A percentile compares a stretch with the other conserved stretches of the same genome.
These are phyloP conservation scores for Pampus argenteus DNA, from an alignment of 2,797 vertebrate genomes.

Conservation along the genomic window DNA sequence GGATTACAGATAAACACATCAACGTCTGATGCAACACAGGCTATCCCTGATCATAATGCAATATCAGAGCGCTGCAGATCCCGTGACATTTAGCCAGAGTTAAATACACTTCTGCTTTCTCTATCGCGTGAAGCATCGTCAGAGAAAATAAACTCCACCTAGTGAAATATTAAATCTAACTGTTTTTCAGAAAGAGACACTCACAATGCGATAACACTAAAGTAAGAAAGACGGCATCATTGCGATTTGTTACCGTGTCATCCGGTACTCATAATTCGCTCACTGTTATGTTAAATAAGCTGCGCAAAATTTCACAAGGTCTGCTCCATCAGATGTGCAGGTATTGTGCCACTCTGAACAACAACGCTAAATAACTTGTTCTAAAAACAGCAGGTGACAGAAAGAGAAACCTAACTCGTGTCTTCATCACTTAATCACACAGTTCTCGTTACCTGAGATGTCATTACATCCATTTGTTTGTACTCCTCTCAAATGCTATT, in stretches of 20 bases:
- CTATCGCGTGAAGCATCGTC: conserved; percentile 1
- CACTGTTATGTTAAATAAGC: neutral
- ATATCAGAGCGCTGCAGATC: conserved; percentile 26
- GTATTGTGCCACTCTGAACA: neutral
- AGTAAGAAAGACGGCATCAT: neutral
- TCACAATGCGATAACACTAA: neutral
- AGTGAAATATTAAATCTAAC: conserved; percentile 1
- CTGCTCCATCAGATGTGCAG: neutral
- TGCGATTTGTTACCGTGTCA: neutral
- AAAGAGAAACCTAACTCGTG: no score
- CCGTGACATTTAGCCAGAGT: conserved; percentile 43
- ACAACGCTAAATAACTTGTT: neutral
- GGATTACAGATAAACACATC: conserved; percentile 39
- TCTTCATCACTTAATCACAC: no score
- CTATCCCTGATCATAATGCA: conserved; percentile 28
- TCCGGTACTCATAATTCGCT: neutral
- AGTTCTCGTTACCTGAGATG: no score
- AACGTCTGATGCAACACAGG: neutral
- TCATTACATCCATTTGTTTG: no score
- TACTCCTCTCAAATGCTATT: no score
- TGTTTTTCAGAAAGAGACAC: no score
- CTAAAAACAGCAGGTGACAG: no score
- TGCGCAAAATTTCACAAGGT: neutral
- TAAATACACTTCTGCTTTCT: conserved; percentile 26
- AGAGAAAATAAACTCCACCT: neutral